Evolutionary conservation across 2,888 invertebrate species (phyloP), one percentile per base, ranked within the genome.

Genomic region (Patella ulyssiponensis): DNA sequence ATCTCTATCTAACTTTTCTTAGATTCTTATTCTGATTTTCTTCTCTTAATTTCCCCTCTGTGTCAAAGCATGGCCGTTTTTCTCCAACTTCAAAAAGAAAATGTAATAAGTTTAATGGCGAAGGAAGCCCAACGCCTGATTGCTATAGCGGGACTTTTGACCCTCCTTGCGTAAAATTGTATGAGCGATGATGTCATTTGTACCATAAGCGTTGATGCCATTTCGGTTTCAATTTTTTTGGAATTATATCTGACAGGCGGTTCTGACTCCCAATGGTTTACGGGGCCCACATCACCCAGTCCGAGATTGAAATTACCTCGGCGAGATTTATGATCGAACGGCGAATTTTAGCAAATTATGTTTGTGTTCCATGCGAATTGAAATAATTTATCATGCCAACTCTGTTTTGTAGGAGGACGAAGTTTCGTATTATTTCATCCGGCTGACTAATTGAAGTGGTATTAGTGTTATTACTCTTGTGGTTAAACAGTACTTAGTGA

Each of bases 21-120:
- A 64, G 64, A 64, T 64, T 64, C 64, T 64, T 64, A 64, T 64
- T 64, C 23, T 64, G 64, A 64, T 64, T 64, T 64, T 64, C 64
- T 64, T 20, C 20, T 64, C 64, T 64, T 23, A 44, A 44, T 23
- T 64, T 64, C 64, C 64, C 64, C 64, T 64, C 64, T 23, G 64
- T 64, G 64, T 20, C 23, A 12, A 11, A 64, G 23, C 20, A 64
- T 64, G 20, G 64, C 23, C 9, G 7, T 64, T 64, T 64, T 64
- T 64, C 14, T 64, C 11, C 11, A 23, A 64, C 64, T 64, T 64
- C 64, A 64, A 64, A 64, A 64, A 23, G 23, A 64, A 64, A 64
- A 64, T 64, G 64, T 64, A 64, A 64, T 64, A 64, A 64, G 64
- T 64, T 64, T 64, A 64, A 64, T 64, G 64, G 64, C 20, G 64